Percentiles rank a stretch among this genome's conserved stretches.
phyloP scores from a whole-genome alignment of 2,113 vertebrate genomes.

The Panthera tigris region DNA sequence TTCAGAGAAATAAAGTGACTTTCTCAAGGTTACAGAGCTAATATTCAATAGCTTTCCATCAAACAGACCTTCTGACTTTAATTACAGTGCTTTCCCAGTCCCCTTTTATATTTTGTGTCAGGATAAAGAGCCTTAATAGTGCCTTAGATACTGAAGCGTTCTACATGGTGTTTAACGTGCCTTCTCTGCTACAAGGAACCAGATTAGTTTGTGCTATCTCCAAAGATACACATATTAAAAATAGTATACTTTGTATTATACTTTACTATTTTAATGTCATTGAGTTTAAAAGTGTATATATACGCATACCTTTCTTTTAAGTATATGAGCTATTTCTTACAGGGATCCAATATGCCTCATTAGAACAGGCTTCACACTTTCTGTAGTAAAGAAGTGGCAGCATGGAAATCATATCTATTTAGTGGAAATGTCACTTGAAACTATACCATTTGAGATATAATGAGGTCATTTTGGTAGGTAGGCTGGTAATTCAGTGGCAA shows the following conservation, averaged over 20 bases:
- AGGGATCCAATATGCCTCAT: not conserved
- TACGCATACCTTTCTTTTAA: not conserved
- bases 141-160: not conserved
- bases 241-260: not conserved
- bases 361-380: not conserved
- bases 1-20: not conserved
- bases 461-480: not conserved
- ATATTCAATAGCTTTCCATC: not conserved
- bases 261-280: not conserved
- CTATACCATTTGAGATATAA: not conserved
- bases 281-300: not conserved
- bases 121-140: not conserved
- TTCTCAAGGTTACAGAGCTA: not conserved
- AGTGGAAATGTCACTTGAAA: not conserved
- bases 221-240: not conserved
- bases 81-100: not conserved
- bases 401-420: not conserved
- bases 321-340: not conserved
- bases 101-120: not conserved
- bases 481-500: not conserved
- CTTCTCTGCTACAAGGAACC: not conserved
- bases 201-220: not conserved
- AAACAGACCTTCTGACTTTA: not conserved
- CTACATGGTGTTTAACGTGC: not conserved
- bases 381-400: not conserved